Evolutionary conservation across 1,140 invertebrate species (phyloP), one percentile per base, ranked within the genome.

Genomic region (Parasteatoda tepidariorum): DNA sequence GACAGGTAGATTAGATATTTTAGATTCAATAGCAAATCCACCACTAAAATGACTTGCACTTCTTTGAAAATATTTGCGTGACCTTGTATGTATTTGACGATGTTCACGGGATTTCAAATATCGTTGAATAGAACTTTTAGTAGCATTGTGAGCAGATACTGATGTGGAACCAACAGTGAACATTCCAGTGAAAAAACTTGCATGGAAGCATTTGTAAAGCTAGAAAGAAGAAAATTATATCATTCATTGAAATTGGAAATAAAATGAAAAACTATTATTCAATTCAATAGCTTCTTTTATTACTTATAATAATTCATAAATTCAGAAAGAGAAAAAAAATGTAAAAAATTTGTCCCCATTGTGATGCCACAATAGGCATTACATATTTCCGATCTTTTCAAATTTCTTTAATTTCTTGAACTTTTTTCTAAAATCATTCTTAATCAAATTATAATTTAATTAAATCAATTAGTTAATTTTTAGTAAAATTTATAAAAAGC

Each of bases 71-170:
- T 30, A 15, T 15, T 31, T 64, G 31, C 13, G 18, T 1, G 28
- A 26, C 41, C 22, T 67, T 18, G 11, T 3, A 38, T n/a, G 6
- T 22, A 67, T 22, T 59, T 13, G 57, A n/a, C n/a, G 64, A 5
- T 74, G 68, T 22, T 74, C 61, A 15, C 81, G 33, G 34, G 38
- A 66, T 66, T 57, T 83, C 24, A 83, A 26, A 9, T 74, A 31
- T 34, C 57, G 59, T 34, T 83, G 68, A 15, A 83, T 73, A 33
- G 28, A 64, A 38, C 81, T 83, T 74, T 74, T 83, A n/a, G 81
- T 28, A 34, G 55, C 74, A 38, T 33, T 59, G 2, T 73, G 68
- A 34, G 24, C 34, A 57, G 26, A 13, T 74, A 67, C 34, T 18
- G 34, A 24, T 7, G 18, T 38, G 48, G 38, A 24, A 28, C 66